phyloP scores from a whole-genome alignment of 1,140 invertebrate species.

The Vanessa atalanta region DNA sequence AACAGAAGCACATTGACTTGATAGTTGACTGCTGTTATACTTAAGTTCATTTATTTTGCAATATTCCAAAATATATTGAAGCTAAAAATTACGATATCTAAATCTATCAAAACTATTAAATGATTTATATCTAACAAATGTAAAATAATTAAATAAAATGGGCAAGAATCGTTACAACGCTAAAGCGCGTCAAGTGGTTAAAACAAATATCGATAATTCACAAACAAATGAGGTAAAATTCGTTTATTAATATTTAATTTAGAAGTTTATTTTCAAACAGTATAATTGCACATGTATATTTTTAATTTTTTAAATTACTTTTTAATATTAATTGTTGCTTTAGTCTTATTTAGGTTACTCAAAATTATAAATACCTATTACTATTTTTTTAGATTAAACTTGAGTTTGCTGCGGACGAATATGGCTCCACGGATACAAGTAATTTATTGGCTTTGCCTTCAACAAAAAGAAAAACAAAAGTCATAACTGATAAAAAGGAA shows the following conservation, averaged over 20 bases:
- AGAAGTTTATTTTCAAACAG: no score
- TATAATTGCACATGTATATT: no score
- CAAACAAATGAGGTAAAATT: slow-evolving; percentile 84
- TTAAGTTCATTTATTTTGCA: no score
- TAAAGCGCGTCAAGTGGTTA: slow-evolving; percentile 86
- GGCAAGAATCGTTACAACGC: slow-evolving; percentile 87
- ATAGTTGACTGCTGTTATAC: neutral
- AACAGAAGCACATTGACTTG: slow-evolving; percentile 43
- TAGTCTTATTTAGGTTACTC: no score
- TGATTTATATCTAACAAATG: no score
- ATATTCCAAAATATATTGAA: no score
- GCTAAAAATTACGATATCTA: no score
- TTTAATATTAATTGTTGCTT: no score
- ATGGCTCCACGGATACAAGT: slow-evolving; percentile 84
- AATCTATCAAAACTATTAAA: no score
- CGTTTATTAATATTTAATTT: neutral
- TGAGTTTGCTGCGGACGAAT: slow-evolving; percentile 82
- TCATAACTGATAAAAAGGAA: slow-evolving; percentile 80
- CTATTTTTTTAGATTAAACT: slow-evolving; percentile 84
- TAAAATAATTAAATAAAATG: slow-evolving; percentile 64
- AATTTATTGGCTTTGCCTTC: slow-evolving; percentile 91
- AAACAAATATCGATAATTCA: slow-evolving; percentile 87
- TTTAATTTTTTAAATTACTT: no score
- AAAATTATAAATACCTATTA: neutral
- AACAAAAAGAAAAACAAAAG: slow-evolving; percentile 89